phyloP scores from a whole-genome alignment of 1,140 invertebrate species.

The Drosophila leontia region DNA sequence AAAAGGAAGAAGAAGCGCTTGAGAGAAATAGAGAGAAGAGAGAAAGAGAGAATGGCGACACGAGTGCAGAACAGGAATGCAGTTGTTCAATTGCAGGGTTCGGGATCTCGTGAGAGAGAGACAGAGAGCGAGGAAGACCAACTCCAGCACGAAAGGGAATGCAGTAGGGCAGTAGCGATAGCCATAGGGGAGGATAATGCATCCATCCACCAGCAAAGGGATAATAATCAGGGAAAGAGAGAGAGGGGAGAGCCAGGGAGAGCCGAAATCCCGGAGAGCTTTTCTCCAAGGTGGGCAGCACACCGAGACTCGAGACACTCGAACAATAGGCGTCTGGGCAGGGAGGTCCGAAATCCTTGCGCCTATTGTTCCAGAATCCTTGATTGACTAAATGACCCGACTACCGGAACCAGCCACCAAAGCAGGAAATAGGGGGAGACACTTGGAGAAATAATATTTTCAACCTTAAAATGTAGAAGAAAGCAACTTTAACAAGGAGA shows the following conservation, averaged over 20 bases:
- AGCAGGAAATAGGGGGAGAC: constrained; percentile 17
- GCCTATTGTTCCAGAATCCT: constrained; percentile 44
- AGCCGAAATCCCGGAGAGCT: constrained; percentile 16
- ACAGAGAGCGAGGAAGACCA: constrained; percentile 12
- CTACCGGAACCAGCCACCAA: constrained; percentile 14
- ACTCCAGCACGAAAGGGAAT: constrained; percentile 16
- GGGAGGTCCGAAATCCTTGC: constrained; percentile 18
- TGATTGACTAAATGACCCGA: constrained; percentile 61
- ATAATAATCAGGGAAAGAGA: not conserved
- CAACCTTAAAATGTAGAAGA: not conserved
- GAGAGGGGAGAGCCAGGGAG: not conserved
- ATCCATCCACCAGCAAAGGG: not conserved
- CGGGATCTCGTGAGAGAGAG: constrained; percentile 11
- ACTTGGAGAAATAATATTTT: constrained; percentile 8
- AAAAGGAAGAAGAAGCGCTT: constrained; percentile 34
- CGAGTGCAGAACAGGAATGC: constrained; percentile 69
- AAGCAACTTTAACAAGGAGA: not conserved
- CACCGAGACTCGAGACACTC: not conserved
- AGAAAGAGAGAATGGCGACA: constrained; percentile 16
- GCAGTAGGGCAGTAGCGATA: constrained; percentile 28
- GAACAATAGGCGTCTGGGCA: constrained; percentile 51
- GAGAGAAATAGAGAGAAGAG: constrained; percentile 42
- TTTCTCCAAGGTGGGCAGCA: constrained; percentile 23
- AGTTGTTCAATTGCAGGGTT: constrained; percentile 76
- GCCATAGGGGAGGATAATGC: constrained; percentile 44